These are phyloP conservation scores for Orgyia antiqua DNA, from an alignment of 2,888 invertebrate species.

Conservation along the genomic window DNA sequence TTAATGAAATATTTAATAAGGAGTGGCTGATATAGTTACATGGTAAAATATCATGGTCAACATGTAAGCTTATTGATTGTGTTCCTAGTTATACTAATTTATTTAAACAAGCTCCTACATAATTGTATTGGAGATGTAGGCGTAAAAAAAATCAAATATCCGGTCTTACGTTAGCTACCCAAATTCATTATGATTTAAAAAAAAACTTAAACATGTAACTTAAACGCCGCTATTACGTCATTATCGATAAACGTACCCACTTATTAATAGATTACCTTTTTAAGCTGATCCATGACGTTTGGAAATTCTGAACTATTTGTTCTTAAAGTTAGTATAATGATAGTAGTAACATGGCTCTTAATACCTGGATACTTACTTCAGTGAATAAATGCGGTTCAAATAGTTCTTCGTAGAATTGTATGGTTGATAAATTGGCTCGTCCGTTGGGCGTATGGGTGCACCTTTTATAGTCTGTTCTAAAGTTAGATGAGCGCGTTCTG, in stretches of 20 bases:
- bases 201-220: conserved; percentile 16
- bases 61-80: too few species aligned
- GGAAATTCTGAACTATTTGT: conserved; percentile 15
- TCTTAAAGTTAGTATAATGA: conserved; percentile 13
- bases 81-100: conserved; percentile 1
- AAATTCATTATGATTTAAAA: conserved; percentile 4
- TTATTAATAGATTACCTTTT: conserved; percentile 19
- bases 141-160: conserved; percentile 2
- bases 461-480: conserved; percentile 17
- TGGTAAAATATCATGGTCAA: too few species aligned
- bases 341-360: conserved; percentile 13
- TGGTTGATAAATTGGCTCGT: conserved; percentile 45
- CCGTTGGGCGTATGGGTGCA: conserved; percentile 19
- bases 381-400: conserved; percentile 39
- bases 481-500: conserved; percentile 18
- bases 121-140: neutral
- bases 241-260: conserved; percentile 17
- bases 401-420: conserved; percentile 41
- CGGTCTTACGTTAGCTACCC: neutral
- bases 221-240: conserved; percentile 25
- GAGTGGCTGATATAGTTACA: too few species aligned
- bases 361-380: conserved; percentile 17
- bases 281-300: conserved; percentile 12
- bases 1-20: too few species aligned
- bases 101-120: neutral